These are phyloP conservation scores for Toxonevra muliebris DNA, from an alignment of 2,888 invertebrate genomes.

Conservation along the genomic window DNA sequence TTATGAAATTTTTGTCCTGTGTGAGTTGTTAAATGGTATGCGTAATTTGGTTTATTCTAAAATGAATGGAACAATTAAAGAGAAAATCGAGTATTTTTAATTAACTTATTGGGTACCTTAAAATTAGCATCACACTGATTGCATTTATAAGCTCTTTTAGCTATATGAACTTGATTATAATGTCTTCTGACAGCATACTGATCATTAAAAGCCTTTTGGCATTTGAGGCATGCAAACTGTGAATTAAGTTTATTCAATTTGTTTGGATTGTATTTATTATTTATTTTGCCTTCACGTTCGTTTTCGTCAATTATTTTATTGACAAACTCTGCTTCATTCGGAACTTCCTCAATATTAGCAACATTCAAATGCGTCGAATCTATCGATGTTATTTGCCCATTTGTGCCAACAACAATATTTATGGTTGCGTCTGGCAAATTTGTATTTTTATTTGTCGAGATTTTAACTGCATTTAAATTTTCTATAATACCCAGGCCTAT, in stretches of 20 bases:
- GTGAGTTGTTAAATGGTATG: slow-evolving; percentile 74
- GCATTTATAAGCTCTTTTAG: slow-evolving; percentile 73
- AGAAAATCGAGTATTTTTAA: slow-evolving; percentile 59
- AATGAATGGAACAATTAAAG: slow-evolving; percentile 16
- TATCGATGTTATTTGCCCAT: slow-evolving; percentile 29
- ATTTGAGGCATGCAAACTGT: slow-evolving; percentile 73
- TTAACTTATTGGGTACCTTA: slow-evolving; percentile 40
- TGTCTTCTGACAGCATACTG: slow-evolving; percentile 79
- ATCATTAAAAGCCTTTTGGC: slow-evolving; percentile 79
- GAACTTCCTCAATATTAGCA: background rate
- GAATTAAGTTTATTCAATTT: too few relatives aligned
- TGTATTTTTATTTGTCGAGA: background rate
- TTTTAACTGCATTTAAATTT: background rate
- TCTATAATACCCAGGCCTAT: slow-evolving; percentile 67
- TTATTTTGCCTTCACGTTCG: background rate
- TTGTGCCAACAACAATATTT: slow-evolving; percentile 25
- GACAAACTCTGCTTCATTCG: background rate
- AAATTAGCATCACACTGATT: slow-evolving; percentile 65
- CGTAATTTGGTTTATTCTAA: slow-evolving; percentile 39
- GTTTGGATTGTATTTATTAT: too few relatives aligned
- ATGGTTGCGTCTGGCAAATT: slow-evolving; percentile 5
- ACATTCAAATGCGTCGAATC: slow-evolving; percentile 5
- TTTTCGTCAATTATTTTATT: background rate
- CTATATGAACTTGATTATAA: slow-evolving; percentile 78
- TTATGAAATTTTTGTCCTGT: slow-evolving; percentile 65